Conservation (phyloP, 2,113 vertebrate species). For the Balaeniceps rex region DNA sequence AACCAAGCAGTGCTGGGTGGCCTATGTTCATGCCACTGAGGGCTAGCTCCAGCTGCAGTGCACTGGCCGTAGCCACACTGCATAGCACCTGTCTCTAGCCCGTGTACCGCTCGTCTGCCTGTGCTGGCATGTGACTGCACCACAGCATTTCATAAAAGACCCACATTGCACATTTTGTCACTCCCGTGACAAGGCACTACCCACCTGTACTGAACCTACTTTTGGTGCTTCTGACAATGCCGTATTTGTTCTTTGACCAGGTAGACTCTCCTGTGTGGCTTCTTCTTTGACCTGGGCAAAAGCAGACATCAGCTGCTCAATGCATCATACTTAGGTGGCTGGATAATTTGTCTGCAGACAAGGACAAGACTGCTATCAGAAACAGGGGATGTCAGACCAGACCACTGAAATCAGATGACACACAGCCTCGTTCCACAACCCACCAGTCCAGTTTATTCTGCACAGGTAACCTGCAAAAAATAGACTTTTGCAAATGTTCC, state of each 20-base stretch:
- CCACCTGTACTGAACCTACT: not conserved
- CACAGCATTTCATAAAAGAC: not conserved
- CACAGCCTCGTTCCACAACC: not conserved
- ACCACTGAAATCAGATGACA: not conserved
- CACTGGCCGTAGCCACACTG: not conserved
- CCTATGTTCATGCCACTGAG: not conserved
- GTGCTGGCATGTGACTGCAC: not conserved
- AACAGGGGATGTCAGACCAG: not conserved
- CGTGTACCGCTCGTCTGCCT: not conserved
- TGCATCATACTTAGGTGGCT: not conserved
- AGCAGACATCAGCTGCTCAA: not conserved
- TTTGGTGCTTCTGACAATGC: not conserved
- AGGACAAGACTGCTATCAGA: not conserved
- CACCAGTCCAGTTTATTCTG: not conserved
- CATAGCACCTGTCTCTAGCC: not conserved
- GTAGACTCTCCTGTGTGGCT: not conserved
- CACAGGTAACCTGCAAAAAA: not conserved
- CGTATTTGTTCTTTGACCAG: not conserved
- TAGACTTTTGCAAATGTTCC: not conserved
- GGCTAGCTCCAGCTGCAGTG: not conserved
- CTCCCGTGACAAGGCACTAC: not conserved
- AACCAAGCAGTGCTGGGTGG: not conserved
- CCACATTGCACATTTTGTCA: not conserved
- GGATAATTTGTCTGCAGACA: not conserved
- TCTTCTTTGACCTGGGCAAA: not conserved